Evolutionary conservation across 2,113 vertebrate genomes (phyloP).

Genomic region (Psettodes erumei): DNA sequence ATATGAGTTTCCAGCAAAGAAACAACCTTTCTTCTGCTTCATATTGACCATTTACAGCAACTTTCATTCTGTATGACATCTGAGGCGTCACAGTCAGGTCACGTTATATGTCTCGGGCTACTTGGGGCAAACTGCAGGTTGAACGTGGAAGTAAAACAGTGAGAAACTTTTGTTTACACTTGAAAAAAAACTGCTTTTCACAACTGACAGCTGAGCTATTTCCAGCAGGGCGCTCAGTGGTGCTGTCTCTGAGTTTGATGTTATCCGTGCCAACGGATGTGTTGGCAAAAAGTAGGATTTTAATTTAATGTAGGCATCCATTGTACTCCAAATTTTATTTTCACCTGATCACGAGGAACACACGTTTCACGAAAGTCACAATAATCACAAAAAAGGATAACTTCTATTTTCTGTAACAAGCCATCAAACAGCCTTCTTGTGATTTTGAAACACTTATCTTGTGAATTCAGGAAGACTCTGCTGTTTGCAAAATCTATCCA

Average conservation of each 20-base stretch:
- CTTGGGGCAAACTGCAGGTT: neutral
- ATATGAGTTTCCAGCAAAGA: conserved; percentile 36
- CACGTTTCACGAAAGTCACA: too few relatives aligned
- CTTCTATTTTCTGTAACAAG: too few relatives aligned
- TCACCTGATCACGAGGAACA: too few relatives aligned
- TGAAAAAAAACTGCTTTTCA: neutral
- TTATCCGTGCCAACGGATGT: neutral
- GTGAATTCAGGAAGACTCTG: neutral
- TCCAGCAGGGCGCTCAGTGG: neutral
- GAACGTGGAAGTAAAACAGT: conserved; percentile 1
- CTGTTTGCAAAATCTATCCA: neutral
- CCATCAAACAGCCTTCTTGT: too few relatives aligned
- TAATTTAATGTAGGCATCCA: too few relatives aligned
- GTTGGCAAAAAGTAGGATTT: neutral
- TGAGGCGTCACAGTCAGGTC: neutral
- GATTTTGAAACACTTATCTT: neutral
- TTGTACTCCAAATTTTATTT: too few relatives aligned
- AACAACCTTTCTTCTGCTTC: conserved; percentile 32
- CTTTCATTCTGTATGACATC: neutral
- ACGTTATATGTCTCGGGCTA: neutral
- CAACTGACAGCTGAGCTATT: neutral
- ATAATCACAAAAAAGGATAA: too few relatives aligned
- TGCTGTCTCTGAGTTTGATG: neutral
- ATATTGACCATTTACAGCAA: neutral
- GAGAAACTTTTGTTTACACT: neutral